Base-by-base conservation (phyloP, 2,113 vertebrate genomes). In the Oplegnathus fasciatus region DNA sequence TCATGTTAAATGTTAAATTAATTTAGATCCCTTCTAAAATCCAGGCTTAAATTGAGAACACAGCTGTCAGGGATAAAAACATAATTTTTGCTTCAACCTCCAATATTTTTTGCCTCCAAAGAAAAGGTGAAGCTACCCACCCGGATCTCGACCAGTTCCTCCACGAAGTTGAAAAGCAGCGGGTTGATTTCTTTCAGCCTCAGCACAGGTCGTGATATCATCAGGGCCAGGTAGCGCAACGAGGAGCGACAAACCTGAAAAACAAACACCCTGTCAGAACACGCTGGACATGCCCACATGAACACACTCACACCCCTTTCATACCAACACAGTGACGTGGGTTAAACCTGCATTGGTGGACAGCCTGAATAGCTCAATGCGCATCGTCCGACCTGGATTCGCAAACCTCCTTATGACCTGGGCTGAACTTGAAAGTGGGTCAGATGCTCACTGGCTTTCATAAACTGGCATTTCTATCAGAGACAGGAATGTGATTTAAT, bases 111-210 rank as follows among this genome's bases (percentile, higher is more conserved):
- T 28, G 9, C 22, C 61, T 67, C 7, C 5, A 15, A 42, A 67
- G 34, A 9, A 50, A 4, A 37, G 6, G 8, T 32, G 0, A 78
- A 64, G 57, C 24, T 44, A 52, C 97, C 93, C 86, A 99, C 98
- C 94, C 97, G 95, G 89, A 99, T 99, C 95, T 99, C 98, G 44
- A 99, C 98, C 90, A 99, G 96, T 86, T 99, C 98, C 91, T 99
- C 98, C 91, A 99, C 98, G 13, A 98, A 98, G 96, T 97, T 99
- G 93, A 99, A 99, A 17, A 99, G 97, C 89, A 99, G 94, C 0
- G 98, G 98, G 93, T 99, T 99, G 93, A 98, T 96, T 94, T 98
- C 98, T 17, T 97, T 95, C 81, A 99, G 94, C 82, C 96, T 97
- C 88, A 99, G 95, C 83, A 99, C 98, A 0, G 98, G 98, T 34